A percentile compares a stretch with the other conserved stretches of the same genome.
Conservation (phyloP, 2,888 invertebrate species). For the Archips crataeganus region DNA sequence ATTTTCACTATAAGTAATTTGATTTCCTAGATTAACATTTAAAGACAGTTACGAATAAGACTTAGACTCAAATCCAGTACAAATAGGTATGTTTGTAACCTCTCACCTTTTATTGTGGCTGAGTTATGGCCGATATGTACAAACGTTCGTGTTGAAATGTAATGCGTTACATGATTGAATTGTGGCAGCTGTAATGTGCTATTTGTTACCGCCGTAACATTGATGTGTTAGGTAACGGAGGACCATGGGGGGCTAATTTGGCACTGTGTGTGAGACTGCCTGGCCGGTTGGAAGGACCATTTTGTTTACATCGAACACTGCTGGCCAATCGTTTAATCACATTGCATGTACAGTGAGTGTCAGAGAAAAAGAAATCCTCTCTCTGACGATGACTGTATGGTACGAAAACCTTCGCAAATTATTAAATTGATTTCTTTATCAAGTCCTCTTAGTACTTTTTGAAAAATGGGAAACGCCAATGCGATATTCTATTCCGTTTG, state of each 20-base stretch:
- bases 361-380: too few species aligned
- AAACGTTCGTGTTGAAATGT: conserved; percentile 10
- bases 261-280: background rate
- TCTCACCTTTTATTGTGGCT: conserved; percentile 31
- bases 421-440: too few species aligned
- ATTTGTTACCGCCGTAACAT: conserved; percentile 16
- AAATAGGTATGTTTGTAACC: conserved; percentile 28
- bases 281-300: too few species aligned
- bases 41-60: background rate
- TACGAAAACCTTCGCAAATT: too few species aligned
- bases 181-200: conserved; percentile 1
- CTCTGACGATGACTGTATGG: too few species aligned
- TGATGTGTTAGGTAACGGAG: background rate
- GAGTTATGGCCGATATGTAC: conserved; percentile 23
- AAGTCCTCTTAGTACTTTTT: too few species aligned
- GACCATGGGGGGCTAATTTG: background rate
- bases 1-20: too few species aligned
- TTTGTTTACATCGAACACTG: too few species aligned
- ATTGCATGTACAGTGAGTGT: too few species aligned
- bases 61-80: conserved; percentile 7
- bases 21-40: background rate
- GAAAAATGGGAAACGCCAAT: too few species aligned
- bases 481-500: too few species aligned
- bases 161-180: conserved; percentile 27
- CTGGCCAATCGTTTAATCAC: too few species aligned